A percentile compares a stretch with the other conserved stretches of the same genome.
Evolutionary conservation across 2,113 vertebrate genomes (phyloP).

Genomic region (Semnornis frantzii): DNA sequence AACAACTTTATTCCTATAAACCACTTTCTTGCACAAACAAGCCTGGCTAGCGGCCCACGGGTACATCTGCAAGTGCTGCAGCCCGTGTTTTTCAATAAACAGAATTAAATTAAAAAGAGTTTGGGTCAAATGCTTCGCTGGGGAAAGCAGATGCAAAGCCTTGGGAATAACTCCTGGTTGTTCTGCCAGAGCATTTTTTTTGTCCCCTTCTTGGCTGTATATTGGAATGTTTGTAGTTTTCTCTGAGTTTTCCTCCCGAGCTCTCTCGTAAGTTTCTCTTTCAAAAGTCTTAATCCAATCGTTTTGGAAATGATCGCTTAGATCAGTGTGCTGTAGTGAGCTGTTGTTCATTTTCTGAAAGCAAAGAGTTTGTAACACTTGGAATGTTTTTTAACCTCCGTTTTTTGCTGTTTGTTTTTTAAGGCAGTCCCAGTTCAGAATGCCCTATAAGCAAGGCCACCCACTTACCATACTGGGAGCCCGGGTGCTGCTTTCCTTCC

Average conservation of each 20-base stretch:
- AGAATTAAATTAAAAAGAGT: background rate
- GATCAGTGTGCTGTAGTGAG: background rate
- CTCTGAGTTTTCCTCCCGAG: background rate
- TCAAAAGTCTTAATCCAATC: background rate
- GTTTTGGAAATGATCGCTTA: background rate
- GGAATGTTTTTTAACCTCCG: background rate
- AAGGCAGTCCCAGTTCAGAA: background rate
- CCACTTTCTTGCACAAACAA: background rate
- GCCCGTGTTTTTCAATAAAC: background rate
- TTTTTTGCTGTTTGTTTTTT: background rate
- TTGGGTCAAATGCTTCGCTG: background rate
- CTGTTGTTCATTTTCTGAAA: background rate
- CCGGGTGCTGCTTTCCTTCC: background rate
- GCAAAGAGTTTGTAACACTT: background rate
- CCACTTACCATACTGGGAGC: rapidly evolving
- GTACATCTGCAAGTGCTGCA: background rate
- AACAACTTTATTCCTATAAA: background rate
- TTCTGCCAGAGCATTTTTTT: background rate
- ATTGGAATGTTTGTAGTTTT: background rate
- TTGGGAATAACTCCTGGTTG: background rate
- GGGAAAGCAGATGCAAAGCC: background rate
- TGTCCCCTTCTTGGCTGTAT: rapidly evolving
- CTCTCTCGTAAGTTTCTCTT: background rate
- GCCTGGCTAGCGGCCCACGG: background rate
- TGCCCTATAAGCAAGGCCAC: background rate